phyloP scores from a whole-genome alignment of 2,797 vertebrate species.

The Aphelocoma californica region DNA sequence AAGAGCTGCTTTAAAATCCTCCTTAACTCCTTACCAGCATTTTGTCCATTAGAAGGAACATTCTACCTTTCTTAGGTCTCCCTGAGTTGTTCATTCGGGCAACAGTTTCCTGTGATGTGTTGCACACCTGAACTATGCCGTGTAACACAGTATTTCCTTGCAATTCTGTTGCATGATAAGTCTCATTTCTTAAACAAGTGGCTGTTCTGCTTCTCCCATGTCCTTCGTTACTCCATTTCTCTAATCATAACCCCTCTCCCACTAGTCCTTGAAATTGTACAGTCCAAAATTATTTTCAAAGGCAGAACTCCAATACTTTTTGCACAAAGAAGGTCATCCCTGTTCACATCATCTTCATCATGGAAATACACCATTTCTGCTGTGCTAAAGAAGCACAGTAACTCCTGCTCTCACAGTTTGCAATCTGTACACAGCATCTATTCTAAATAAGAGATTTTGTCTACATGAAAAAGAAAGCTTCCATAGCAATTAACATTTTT shows the following conservation, averaged over 20 bases:
- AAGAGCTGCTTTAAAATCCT: not conserved
- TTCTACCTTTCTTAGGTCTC: not conserved
- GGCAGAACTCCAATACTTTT: not conserved
- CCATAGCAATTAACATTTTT: not conserved
- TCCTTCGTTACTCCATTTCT: not conserved
- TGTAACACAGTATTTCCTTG: not conserved
- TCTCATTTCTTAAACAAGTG: not conserved
- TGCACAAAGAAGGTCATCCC: not conserved
- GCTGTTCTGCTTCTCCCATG: not conserved
- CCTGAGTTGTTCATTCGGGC: not conserved
- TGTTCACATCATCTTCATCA: not conserved
- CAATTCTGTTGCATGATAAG: not conserved
- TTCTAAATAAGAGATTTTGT: not conserved
- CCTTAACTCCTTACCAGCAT: not conserved
- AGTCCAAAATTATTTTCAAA: not conserved
- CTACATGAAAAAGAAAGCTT: not conserved
- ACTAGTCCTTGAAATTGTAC: not conserved
- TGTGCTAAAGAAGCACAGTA: not conserved
- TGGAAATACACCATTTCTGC: not conserved
- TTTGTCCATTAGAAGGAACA: not conserved
- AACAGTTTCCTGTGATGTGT: not conserved
- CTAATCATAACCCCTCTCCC: not conserved
- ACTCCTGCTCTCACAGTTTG: not conserved
- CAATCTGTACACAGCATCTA: not conserved
- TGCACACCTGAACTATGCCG: fast-evolving